phyloP scores from a whole-genome alignment of 2,888 invertebrate species.

The Chorisops tibialis region DNA sequence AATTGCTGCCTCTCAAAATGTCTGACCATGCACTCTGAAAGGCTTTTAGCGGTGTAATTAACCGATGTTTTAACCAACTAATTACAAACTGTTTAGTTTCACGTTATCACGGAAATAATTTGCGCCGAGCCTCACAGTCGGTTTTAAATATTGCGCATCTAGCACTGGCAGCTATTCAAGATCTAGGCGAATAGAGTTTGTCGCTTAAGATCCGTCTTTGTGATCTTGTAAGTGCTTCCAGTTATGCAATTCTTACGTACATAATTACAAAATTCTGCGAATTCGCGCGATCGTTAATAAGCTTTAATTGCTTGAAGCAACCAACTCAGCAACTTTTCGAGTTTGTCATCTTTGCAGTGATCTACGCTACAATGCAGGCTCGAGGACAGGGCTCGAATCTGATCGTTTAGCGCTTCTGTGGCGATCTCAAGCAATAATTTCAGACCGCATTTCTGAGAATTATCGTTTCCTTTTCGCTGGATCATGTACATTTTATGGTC shows the following conservation, averaged over 20 bases:
- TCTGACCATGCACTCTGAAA: not conserved
- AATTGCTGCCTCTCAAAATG: conserved; percentile 6
- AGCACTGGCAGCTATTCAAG: not conserved
- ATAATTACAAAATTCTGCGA: not conserved
- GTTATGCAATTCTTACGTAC: not conserved
- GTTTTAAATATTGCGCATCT: not conserved
- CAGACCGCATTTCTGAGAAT: not conserved
- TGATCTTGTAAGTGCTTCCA: not conserved
- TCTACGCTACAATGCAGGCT: too few species aligned
- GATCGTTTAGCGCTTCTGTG: not conserved
- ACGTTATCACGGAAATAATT: not conserved
- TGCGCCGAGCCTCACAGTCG: not conserved
- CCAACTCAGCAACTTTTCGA: not conserved
- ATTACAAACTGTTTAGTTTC: conserved; percentile 5
- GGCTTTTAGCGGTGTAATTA: conserved; percentile 15
- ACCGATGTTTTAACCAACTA: conserved; percentile 11
- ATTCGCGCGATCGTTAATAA: not conserved
- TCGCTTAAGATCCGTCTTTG: not conserved
- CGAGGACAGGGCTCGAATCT: too few species aligned
- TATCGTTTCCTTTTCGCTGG: too few species aligned
- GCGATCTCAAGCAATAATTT: not conserved
- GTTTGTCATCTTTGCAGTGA: not conserved
- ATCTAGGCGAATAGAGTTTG: not conserved
- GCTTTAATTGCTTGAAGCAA: not conserved
- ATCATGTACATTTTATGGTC: too few species aligned